These are phyloP conservation scores for Rhynchotus rufescens DNA, from an alignment of 2,797 vertebrate genomes.

Conservation along the genomic window DNA sequence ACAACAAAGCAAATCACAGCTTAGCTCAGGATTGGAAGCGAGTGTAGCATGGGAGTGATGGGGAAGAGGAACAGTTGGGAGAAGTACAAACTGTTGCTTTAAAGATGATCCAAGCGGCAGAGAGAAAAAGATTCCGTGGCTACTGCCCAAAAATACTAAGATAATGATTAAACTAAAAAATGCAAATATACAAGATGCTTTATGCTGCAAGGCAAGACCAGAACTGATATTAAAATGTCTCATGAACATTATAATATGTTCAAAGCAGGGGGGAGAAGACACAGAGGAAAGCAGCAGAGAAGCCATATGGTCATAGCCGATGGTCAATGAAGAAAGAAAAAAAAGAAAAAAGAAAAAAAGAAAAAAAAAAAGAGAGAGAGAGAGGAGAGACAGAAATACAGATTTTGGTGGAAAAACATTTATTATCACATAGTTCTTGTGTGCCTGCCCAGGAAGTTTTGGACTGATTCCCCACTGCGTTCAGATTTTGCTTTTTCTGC, in stretches of 20 bases:
- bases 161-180: constrained; percentile 81
- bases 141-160: constrained; percentile 78
- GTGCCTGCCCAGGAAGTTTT: neutral
- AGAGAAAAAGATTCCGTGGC: constrained; percentile 70
- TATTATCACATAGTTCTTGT: neutral
- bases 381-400: constrained; percentile 52
- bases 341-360: constrained; percentile 12
- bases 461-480: neutral
- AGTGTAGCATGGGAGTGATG: rapidly evolving
- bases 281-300: constrained; percentile 74
- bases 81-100: neutral
- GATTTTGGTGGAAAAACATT: neutral
- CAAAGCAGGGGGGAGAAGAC: constrained; percentile 50
- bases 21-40: neutral
- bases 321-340: constrained; percentile 58
- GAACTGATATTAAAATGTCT: constrained; percentile 69
- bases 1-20: neutral
- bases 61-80: neutral
- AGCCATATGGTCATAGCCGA: constrained; percentile 75
- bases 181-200: constrained; percentile 81
- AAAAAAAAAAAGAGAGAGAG: constrained; percentile 11
- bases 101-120: constrained; percentile 21
- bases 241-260: constrained; percentile 74
- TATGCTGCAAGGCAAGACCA: constrained; percentile 73
- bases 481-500: neutral